Evolutionary conservation across 2,888 invertebrate species (phyloP), one percentile per base, ranked within the genome.

Genomic region (Macrosoma leucophasiata): DNA sequence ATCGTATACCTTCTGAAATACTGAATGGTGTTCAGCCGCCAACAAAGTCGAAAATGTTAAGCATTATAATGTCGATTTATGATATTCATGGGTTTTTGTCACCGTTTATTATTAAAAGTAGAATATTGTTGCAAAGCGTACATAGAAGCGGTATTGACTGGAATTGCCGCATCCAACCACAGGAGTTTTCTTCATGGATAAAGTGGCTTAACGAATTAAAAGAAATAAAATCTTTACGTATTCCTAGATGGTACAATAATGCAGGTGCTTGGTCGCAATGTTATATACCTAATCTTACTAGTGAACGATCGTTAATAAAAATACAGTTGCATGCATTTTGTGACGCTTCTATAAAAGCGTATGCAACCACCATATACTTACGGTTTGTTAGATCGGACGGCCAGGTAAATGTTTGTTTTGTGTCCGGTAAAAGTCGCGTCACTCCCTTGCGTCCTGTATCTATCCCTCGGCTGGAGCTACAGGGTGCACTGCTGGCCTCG

Each of bases 391-490:
- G n/a, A n/a, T n/a, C n/a, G n/a, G n/a, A n/a, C n/a, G n/a, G n/a
- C n/a, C n/a, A n/a, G n/a, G n/a, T n/a, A n/a, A n/a, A n/a, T n/a
- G n/a, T n/a, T n/a, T n/a, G n/a, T n/a, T n/a, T n/a, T n/a, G n/a
- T n/a, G n/a, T n/a, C n/a, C n/a, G n/a, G n/a, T n/a, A n/a, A n/a
- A 39, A 41, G 38, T 24, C 13, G 41, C 4, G 46, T 46, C 1
- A 44, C 36, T 18, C 47, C 47, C 1, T 17, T 45, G 10, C 36
- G 37, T 3, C 43, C 43, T 5, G 26, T 42, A 10, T 43, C 46
- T 3, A 33, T 30, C 9, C 27, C 29, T 7, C 27, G 29, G 5
- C 13, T 29, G 15, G 29, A 29, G 15, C n/a, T 29, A 4, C 35
- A 29, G 20, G 29, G 29, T 11, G 35, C 35, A 2, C 11, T 35